Evolutionary conservation across 2,113 vertebrate genomes (phyloP).

Genomic region (Vanacampus margaritifer): DNA sequence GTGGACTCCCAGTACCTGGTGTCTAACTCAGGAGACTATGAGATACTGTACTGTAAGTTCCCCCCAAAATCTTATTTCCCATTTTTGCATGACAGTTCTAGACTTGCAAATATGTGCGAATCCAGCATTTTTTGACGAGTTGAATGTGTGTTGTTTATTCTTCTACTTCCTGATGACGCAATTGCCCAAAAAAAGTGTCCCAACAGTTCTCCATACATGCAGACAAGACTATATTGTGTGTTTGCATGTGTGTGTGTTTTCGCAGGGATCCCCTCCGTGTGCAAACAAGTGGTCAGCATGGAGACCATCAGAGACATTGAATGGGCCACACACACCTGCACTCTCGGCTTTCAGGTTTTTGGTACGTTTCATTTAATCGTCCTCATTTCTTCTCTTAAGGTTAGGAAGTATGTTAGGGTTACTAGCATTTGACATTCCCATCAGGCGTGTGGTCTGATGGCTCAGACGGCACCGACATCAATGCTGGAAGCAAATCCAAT

Average conservation of each 20-base stretch:
- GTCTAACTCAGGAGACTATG: slow-evolving; percentile 98
- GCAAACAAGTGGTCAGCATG: slow-evolving; percentile 95
- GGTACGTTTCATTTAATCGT: slow-evolving; percentile 67
- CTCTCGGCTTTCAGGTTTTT: slow-evolving; percentile 93
- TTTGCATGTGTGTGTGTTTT: not conserved
- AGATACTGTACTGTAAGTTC: slow-evolving; percentile 97
- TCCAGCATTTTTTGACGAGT: no score
- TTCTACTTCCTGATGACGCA: no score
- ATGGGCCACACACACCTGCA: slow-evolving; percentile 90
- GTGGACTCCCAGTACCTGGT: slow-evolving; percentile 93
- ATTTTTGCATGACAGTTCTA: no score
- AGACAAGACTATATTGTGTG: no score
- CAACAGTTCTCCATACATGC: no score
- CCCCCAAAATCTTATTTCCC: not conserved
- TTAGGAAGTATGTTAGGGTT: not conserved
- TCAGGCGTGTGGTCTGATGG: slow-evolving; percentile 96
- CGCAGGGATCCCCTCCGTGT: slow-evolving; percentile 92
- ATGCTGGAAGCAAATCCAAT: slow-evolving; percentile 83
- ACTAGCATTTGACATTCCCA: slow-evolving; percentile 1
- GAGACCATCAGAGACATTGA: slow-evolving; percentile 91
- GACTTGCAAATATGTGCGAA: no score
- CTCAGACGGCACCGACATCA: slow-evolving; percentile 95
- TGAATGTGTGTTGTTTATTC: no score
- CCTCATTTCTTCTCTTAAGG: not conserved
- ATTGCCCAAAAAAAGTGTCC: no score